These are phyloP conservation scores for Plagodis pulveraria DNA, from an alignment of 2,888 invertebrate genomes.

Conservation along the genomic window DNA sequence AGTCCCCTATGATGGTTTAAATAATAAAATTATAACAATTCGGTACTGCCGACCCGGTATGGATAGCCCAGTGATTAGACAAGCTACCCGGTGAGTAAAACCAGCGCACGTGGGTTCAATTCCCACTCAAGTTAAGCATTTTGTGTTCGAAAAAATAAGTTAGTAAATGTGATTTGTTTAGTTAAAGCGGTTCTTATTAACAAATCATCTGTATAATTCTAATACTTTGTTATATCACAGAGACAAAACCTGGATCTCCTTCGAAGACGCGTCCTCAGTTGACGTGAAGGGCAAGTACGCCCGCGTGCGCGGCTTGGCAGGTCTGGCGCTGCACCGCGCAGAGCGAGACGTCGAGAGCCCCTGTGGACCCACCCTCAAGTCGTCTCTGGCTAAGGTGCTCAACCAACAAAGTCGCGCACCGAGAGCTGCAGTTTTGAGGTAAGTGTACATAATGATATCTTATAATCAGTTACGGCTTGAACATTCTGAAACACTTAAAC, in stretches of 20 bases:
- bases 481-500: too few species aligned
- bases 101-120: too few species aligned
- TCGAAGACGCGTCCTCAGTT: constrained; percentile 89
- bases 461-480: neutral
- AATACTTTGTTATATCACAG: constrained; percentile 62
- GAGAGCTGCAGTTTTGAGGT: constrained; percentile 86
- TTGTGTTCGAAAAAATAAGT: too few species aligned
- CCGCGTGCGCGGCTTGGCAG: constrained; percentile 88
- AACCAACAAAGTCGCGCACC: constrained; percentile 87
- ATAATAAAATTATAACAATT: too few species aligned
- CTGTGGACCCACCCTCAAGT: constrained; percentile 79
- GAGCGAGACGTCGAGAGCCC: constrained; percentile 85
- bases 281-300: constrained; percentile 92
- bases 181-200: too few species aligned
- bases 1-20: too few species aligned
- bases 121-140: neutral
- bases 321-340: constrained; percentile 85
- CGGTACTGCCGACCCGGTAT: too few species aligned
- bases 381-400: constrained; percentile 80
- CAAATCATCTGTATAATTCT: too few species aligned
- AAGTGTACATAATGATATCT: constrained; percentile 15
- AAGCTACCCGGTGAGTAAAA: too few species aligned
- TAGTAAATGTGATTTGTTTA: too few species aligned
- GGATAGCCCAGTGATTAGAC: too few species aligned
- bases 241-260: constrained; percentile 89